Percentiles rank a stretch among this genome's conserved stretches.
These are phyloP conservation scores for Aurelia sp. DNA, from an alignment of 30 jellyfish, hydroid and myxozoan genomes.

Conservation along the genomic window DNA sequence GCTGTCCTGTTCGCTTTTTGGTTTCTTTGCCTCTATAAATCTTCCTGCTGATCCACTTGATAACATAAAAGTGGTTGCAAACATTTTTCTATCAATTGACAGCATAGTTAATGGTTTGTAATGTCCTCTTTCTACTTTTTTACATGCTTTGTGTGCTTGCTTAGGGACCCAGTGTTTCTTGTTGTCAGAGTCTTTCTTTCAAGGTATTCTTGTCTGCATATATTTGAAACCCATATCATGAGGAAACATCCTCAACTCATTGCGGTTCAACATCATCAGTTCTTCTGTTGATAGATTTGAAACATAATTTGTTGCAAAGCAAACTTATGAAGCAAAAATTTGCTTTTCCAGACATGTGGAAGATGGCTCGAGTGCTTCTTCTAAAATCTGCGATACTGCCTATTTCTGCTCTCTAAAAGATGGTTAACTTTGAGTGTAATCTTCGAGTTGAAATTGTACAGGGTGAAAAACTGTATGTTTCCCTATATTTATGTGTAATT, in stretches of 20 bases:
- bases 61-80: conserved; percentile 29
- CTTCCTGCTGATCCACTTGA: conserved; percentile 41
- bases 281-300: too few relatives aligned
- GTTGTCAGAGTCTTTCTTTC: conserved; percentile 6
- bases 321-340: too few relatives aligned
- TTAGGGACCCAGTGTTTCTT: conserved; percentile 38
- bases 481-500: too few relatives aligned
- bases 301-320: too few relatives aligned
- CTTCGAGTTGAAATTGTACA: too few relatives aligned
- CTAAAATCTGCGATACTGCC: too few relatives aligned
- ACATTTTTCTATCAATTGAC: conserved; percentile 60
- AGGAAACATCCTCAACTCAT: conserved; percentile 13
- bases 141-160: conserved; percentile 36
- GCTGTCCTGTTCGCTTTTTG: conserved; percentile 71
- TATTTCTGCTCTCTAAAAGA: too few relatives aligned
- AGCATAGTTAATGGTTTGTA: conserved; percentile 59
- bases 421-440: neutral
- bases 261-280: too few relatives aligned
- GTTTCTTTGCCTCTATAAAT: conserved; percentile 39
- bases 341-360: too few relatives aligned
- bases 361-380: too few relatives aligned
- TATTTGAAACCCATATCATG: conserved; percentile 1
- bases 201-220: conserved; percentile 22
- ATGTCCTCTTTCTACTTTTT: conserved; percentile 32
- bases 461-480: too few relatives aligned